phyloP scores from a whole-genome alignment of 2,113 vertebrate species.

The Prinia subflava region DNA sequence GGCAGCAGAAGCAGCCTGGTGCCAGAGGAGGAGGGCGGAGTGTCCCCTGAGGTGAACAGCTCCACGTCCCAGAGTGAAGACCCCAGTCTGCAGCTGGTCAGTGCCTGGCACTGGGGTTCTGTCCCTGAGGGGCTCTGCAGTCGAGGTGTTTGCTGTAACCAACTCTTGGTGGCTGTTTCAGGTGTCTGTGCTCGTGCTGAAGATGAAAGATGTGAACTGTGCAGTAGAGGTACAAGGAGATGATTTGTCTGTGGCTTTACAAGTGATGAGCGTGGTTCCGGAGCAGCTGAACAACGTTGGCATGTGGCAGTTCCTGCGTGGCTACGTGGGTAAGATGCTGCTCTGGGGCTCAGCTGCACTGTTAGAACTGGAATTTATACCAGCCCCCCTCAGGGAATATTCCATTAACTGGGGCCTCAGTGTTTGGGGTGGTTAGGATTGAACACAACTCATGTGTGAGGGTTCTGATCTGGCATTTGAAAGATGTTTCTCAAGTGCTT shows the following conservation, averaged over 20 bases:
- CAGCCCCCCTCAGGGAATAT: not conserved
- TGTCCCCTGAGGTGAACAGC: constrained; percentile 83
- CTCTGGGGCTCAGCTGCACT: not conserved
- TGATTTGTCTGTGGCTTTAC: constrained; percentile 80
- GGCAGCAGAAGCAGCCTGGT: constrained; percentile 71
- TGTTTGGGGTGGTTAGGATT: not conserved
- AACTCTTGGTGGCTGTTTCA: constrained; percentile 47
- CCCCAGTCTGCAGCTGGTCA: constrained; percentile 79
- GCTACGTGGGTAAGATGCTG: constrained; percentile 69
- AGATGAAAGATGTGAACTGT: constrained; percentile 77
- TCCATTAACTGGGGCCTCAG: not conserved
- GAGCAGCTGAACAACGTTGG: constrained; percentile 83
- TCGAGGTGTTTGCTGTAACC: not conserved
- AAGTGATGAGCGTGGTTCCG: constrained; percentile 75
- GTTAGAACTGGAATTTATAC: not conserved
- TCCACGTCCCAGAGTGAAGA: constrained; percentile 86
- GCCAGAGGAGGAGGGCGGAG: constrained; percentile 72
- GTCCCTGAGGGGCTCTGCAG: not conserved
- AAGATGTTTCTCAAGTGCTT: not conserved
- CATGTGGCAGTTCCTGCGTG: constrained; percentile 80
- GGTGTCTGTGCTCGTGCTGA: constrained; percentile 86
- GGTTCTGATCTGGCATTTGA: not conserved
- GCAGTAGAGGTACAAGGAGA: constrained; percentile 82
- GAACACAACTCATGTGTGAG: not conserved
- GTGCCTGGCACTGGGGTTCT: not conserved